Percentiles rank a stretch among this genome's conserved stretches.
Conservation (phyloP, 2,888 invertebrate genomes). For the Spialia ferax region DNA sequence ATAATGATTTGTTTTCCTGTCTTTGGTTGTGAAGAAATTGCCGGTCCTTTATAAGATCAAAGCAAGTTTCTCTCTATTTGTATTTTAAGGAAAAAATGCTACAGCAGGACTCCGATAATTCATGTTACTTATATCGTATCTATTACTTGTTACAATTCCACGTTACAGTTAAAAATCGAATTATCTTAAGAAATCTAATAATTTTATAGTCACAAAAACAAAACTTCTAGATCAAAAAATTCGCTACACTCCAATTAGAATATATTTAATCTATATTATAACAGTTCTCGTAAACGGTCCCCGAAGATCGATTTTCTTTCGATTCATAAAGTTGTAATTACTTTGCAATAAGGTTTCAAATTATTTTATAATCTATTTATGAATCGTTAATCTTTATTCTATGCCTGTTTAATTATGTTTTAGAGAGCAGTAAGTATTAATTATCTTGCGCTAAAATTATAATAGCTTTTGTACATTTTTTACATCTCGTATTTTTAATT, state of each 20-base stretch:
- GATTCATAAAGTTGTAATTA: background rate
- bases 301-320: background rate
- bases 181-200: background rate
- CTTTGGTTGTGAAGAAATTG: background rate
- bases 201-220: too few species aligned
- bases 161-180: background rate
- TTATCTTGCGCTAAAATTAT: too few species aligned
- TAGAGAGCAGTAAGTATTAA: background rate
- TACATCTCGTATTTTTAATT: background rate
- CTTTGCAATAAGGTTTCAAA: background rate
- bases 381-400: background rate
- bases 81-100: background rate
- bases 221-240: background rate
- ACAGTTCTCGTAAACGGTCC: background rate
- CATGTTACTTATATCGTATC: background rate
- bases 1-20: background rate
- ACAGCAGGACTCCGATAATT: background rate
- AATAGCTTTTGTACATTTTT: too few species aligned
- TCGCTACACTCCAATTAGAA: slow-evolving; percentile 1
- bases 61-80: background rate
- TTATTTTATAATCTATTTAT: background rate
- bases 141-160: too few species aligned
- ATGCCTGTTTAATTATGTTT: background rate
- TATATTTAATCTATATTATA: background rate
- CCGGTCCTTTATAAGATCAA: too few species aligned